phyloP scores from a whole-genome alignment of 37 sponge, comb jelly and placozoan genomes.

The Geodia barretti region DNA sequence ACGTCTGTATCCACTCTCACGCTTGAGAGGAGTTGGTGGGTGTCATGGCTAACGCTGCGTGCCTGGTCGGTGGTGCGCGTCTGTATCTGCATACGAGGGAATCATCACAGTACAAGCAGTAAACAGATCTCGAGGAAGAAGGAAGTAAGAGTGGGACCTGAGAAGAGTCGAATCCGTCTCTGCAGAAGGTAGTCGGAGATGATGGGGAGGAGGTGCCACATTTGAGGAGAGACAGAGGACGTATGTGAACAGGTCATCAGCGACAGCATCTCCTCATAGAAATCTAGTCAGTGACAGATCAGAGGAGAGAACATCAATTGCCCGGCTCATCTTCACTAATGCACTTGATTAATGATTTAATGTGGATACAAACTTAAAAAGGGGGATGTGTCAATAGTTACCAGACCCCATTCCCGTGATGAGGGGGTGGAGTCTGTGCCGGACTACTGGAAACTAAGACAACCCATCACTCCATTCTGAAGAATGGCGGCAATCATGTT shows the following conservation, averaged over 20 bases:
- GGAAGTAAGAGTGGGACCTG: not conserved
- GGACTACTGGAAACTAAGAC: not conserved
- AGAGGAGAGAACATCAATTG: not conserved
- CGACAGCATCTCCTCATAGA: slow-evolving; percentile 92
- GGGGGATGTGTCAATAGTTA: too few relatives aligned
- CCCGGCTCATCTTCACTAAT: too few relatives aligned
- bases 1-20: slow-evolving; percentile 74
- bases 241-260: slow-evolving; percentile 70
- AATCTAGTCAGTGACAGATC: slow-evolving; percentile 53
- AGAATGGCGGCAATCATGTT: slow-evolving; percentile 60
- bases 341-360: too few relatives aligned
- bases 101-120: not conserved
- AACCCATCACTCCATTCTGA: slow-evolving; percentile 71
- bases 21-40: too few relatives aligned
- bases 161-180: slow-evolving; percentile 84
- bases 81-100: slow-evolving; percentile 65
- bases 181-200: slow-evolving; percentile 78
- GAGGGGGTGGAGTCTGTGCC: not conserved
- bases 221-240: slow-evolving; percentile 69
- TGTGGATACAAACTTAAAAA: too few relatives aligned
- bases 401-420: too few relatives aligned
- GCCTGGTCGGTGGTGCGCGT: slow-evolving; percentile 80
- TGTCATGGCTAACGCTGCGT: too few relatives aligned
- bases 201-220: slow-evolving; percentile 77
- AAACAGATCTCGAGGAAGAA: not conserved